Evolutionary conservation across 35 echinoderm and acorn worm genomes (phyloP), one percentile per base, ranked within the genome.

Genomic region (Apostichopus parvimensis): DNA sequence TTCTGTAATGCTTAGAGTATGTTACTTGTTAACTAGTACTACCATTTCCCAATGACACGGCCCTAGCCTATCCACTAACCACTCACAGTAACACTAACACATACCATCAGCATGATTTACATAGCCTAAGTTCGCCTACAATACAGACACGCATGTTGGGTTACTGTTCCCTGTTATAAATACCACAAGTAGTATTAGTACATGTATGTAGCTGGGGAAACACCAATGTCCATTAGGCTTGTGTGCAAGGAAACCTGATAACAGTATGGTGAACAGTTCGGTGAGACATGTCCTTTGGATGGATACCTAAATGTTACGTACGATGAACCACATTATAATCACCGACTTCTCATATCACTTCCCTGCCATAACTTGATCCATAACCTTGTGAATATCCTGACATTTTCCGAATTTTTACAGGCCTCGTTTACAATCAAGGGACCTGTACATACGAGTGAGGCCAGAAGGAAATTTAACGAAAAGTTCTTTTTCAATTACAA

Each of bases 301-400:
- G 12, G 58, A 61, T 61, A 12, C 8, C 12, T 61, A 61, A 61
- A 75, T 20, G 6, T 75, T 22, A 18, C 7, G n/a, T 75, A 75
- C 71, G 71, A 75, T n/a, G 71, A 75, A 13, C 71, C 15, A 75
- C 6, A 75, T 75, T 22, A 18, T 75, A 6, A 75, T 75, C n/a
- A 20, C 9, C 11, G 6, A 45, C 25, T 22, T n/a, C 9, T 54
- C 10, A 11, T 1, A 88, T 72, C 61, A 7, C n/a, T 88, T 55
- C 75, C 86, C 86, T 88, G 57, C 86, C 61, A 88, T 88, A 88
- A 72, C 86, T 66, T 88, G 86, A 88, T 88, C 86, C 86, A 88
- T 88, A 88, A 66, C 86, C 86, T 68, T 88, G 86, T 65, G 86
- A 88, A 88, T 88, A 88, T 82, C 79, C 79, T 88, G 86, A 88